Percentiles rank a stretch among this genome's conserved stretches.
phyloP scores from a whole-genome alignment of 2,113 vertebrate species.

The Emydura subglobosa region DNA sequence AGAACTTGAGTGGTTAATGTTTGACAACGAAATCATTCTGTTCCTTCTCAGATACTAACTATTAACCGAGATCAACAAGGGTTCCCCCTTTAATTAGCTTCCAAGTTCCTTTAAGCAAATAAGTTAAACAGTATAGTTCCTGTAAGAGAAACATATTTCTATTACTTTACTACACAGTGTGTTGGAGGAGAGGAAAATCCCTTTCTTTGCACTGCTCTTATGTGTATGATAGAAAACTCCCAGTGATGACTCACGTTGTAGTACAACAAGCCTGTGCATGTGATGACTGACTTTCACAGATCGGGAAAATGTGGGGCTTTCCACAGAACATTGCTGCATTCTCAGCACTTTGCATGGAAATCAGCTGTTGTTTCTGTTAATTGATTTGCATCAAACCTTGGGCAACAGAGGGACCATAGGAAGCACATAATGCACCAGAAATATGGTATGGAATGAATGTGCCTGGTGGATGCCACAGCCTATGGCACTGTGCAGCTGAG shows the following conservation, averaged over 20 bases:
- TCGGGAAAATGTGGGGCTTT: conserved; percentile 37
- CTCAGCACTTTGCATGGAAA: neutral
- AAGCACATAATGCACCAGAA: neutral
- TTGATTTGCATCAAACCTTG: neutral
- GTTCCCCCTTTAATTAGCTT: neutral
- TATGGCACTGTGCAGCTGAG: neutral
- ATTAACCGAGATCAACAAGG: neutral
- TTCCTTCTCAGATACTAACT: neutral
- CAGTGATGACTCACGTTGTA: conserved; percentile 9
- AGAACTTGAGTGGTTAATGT: neutral
- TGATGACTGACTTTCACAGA: neutral
- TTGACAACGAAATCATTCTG: neutral
- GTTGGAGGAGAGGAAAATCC: conserved; percentile 13
- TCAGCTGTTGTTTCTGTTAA: neutral
- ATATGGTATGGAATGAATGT: neutral
- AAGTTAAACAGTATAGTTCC: neutral
- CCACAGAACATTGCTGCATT: neutral
- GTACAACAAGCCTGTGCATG: neutral
- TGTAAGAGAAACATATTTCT: neutral
- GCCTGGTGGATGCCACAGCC: neutral
- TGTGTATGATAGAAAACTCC: conserved; percentile 5
- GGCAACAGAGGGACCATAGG: rapidly evolving
- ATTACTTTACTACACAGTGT: neutral
- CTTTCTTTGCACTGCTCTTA: neutral
- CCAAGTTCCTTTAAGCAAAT: neutral